Conservation (phyloP, 2,888 invertebrate species). For the Sicus ferrugineus region DNA sequence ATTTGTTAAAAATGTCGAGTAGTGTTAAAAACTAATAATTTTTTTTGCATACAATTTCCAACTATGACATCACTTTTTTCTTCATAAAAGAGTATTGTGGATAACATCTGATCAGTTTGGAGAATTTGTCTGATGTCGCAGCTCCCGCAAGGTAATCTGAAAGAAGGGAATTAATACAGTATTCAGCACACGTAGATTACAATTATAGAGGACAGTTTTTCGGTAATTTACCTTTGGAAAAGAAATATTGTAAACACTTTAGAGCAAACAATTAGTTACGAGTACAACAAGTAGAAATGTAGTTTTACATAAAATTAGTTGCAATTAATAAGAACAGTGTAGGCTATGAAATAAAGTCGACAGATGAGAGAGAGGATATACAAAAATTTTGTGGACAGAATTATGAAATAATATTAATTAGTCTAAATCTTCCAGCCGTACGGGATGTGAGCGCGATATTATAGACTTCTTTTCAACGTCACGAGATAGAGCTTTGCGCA, state of each 20-base stretch:
- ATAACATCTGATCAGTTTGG: conserved; percentile 18
- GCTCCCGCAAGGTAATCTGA: conserved; percentile 34
- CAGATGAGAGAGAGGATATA: not conserved
- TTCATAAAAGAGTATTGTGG: too few species aligned
- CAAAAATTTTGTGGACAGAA: too few species aligned
- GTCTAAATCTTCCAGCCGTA: conserved; percentile 76
- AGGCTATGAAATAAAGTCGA: not conserved
- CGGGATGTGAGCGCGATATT: conserved; percentile 92
- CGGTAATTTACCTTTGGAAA: conserved; percentile 31
- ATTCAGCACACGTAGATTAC: not conserved
- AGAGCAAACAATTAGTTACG: conserved; percentile 10
- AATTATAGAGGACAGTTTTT: not conserved
- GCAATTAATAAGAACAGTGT: conserved; percentile 14
- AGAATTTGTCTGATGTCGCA: conserved; percentile 23
- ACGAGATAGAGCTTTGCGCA: conserved; percentile 96
- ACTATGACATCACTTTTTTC: too few species aligned
- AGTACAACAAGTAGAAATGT: not conserved
- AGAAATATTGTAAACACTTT: conserved; percentile 6
- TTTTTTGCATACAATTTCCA: too few species aligned
- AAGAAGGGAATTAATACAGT: conserved; percentile 9
- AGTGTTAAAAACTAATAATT: too few species aligned
- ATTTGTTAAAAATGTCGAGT: too few species aligned
- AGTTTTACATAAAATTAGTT: not conserved
- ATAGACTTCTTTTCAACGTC: conserved; percentile 92
- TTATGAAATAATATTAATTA: conserved; percentile 40